phyloP scores from a whole-genome alignment of 2,888 invertebrate species.

The Druceiella hillmani region DNA sequence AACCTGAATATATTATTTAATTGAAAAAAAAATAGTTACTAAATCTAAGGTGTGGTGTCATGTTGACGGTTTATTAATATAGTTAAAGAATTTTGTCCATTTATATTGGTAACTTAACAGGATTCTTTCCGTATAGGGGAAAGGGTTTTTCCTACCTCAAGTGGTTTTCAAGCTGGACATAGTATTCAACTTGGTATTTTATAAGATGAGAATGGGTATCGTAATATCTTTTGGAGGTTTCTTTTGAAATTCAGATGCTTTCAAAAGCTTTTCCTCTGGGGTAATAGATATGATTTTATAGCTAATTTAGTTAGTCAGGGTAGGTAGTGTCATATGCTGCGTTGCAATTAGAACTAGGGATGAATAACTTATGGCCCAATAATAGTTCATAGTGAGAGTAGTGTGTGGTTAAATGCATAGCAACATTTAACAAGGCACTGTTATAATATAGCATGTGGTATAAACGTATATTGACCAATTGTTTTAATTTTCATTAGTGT shows the following conservation, averaged over 20 bases:
- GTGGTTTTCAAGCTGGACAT: neutral
- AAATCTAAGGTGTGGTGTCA: too few species aligned
- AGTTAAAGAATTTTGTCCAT: too few species aligned
- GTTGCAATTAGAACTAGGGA: slow-evolving; percentile 2
- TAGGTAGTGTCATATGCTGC: neutral
- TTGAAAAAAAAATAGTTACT: too few species aligned
- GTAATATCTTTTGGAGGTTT: slow-evolving; percentile 2
- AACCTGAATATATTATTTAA: too few species aligned
- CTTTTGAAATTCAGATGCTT: neutral
- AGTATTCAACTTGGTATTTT: neutral
- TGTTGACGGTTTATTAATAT: too few species aligned
- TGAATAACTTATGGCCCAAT: neutral
- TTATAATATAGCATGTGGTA: slow-evolving; percentile 4
- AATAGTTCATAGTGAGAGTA: slow-evolving; percentile 1
- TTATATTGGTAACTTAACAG: too few species aligned
- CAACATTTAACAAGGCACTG: too few species aligned
- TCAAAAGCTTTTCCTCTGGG: slow-evolving; percentile 4
- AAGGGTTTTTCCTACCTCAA: too few species aligned
- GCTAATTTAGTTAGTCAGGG: neutral
- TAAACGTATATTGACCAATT: slow-evolving; percentile 2
- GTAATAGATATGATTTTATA: neutral
- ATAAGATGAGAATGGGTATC: slow-evolving; percentile 2
- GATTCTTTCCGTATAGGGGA: too few species aligned
- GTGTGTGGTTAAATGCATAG: slow-evolving; percentile 1
- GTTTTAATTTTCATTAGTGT: neutral